A percentile compares a stretch with the other conserved stretches of the same genome.
These are phyloP conservation scores for Tethya wilhelma DNA, from an alignment of 37 sponge, comb jelly and placozoan genomes.

Conservation along the genomic window DNA sequence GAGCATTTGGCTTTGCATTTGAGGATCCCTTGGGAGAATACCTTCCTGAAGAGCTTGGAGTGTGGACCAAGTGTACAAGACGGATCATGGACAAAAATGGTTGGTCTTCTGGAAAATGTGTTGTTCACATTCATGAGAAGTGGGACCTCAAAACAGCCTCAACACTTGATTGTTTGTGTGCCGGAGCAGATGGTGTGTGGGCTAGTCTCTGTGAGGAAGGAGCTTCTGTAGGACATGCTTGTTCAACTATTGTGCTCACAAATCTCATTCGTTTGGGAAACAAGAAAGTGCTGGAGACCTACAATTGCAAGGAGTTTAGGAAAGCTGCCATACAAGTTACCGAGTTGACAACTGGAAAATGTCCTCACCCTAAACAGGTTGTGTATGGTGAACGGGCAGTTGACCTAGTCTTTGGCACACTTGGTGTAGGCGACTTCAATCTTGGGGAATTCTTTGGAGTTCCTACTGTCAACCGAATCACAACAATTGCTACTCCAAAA, in stretches of 20 bases:
- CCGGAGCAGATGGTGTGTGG: constrained; percentile 92
- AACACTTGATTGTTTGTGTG: constrained; percentile 71
- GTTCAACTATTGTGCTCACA: constrained; percentile 76
- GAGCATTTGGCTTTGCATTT: constrained; percentile 58
- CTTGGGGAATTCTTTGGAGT: constrained; percentile 85
- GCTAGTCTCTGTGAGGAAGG: constrained; percentile 88
- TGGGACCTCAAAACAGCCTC: constrained; percentile 79
- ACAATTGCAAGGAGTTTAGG: constrained; percentile 75
- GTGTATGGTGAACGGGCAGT: constrained; percentile 80
- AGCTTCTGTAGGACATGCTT: constrained; percentile 88
- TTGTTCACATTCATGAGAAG: constrained; percentile 84
- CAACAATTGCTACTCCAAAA: constrained; percentile 69
- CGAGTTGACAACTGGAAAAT: constrained; percentile 66
- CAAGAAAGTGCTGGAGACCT: constrained; percentile 64
- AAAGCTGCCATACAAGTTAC: constrained; percentile 78
- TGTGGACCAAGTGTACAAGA: constrained; percentile 80
- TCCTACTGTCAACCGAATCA: constrained; percentile 63
- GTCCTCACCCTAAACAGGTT: constrained; percentile 74
- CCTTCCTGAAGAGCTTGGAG: constrained; percentile 82
- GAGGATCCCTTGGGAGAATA: constrained; percentile 83
- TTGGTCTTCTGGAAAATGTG: constrained; percentile 66
- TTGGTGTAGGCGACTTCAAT: constrained; percentile 69
- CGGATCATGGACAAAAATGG: constrained; percentile 72
- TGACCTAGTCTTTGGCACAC: constrained; percentile 77
- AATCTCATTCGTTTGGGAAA: constrained; percentile 87